Conservation (phyloP, 2,888 invertebrate genomes). For the Empis stercorea region DNA sequence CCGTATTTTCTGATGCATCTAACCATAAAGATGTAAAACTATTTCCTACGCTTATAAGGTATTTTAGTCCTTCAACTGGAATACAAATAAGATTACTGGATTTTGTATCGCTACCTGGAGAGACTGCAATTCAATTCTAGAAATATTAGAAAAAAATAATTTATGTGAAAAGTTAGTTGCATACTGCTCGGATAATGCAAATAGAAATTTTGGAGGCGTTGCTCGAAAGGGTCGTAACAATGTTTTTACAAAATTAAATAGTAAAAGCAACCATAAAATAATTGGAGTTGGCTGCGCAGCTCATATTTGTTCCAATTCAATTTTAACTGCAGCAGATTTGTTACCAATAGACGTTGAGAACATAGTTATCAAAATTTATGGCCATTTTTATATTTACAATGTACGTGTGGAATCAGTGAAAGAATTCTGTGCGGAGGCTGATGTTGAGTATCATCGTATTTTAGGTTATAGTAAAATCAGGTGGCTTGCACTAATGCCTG, state of each 20-base stretch:
- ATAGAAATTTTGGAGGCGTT: neutral
- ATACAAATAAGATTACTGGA: neutral
- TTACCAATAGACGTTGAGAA: constrained; percentile 15
- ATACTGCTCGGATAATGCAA: neutral
- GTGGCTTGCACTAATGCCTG: constrained; percentile 5
- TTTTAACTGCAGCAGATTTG: constrained; percentile 11
- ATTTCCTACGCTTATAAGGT: constrained; percentile 1
- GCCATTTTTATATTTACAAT: constrained; percentile 18
- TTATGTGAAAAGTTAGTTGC: neutral
- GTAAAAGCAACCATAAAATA: neutral
- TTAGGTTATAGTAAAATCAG: constrained; percentile 5
- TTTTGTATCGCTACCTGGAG: neutral
- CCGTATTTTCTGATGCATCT: constrained; percentile 1
- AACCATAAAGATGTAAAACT: constrained; percentile 2
- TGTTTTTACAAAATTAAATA: neutral
- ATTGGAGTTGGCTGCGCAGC: constrained; percentile 3
- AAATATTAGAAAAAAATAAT: neutral
- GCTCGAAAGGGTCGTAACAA: neutral
- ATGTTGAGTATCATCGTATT: constrained; percentile 1
- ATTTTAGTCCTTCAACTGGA: neutral
- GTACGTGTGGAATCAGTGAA: constrained; percentile 13
- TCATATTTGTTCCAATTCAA: constrained; percentile 9
- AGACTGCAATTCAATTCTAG: neutral
- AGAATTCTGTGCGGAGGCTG: constrained; percentile 4
- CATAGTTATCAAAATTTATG: constrained; percentile 9